Evolutionary conservation across 2,797 vertebrate species (phyloP), one percentile per base, ranked within the genome.

Genomic region (Florisuga fusca): DNA sequence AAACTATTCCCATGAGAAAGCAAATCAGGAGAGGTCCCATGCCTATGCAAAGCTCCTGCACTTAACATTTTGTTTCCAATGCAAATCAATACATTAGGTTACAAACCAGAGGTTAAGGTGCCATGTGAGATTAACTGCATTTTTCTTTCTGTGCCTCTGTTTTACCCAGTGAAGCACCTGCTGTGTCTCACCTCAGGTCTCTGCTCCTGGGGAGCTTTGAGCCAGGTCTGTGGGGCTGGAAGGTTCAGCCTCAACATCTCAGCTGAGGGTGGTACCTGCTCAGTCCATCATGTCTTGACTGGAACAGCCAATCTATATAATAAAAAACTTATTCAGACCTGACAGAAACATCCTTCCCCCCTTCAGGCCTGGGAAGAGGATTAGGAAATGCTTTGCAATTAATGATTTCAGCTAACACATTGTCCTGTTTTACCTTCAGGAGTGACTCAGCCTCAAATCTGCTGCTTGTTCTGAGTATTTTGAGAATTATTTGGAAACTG

Each of bases 1-100:
- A 12, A 62, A 72, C 46, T 9, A 29, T 94, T 97, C 94, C 95
- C 84, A 94, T 55, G 89, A 96, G 95, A 93, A 94, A 89, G 29
- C 53, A 73, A 1, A 93, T 72, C 57, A 21, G 62, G 55, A 84
- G 85, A 69, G n/a, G 84, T 68, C 73, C 84, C 86, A 71, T 76
- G 81, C 79, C 74, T 83, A 93, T 87, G 91, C 86, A 93, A 95
- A 94, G 43, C 84, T 94, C 80, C 69, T 8, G 1, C 9, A 41
- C 62, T 95, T 88, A 86, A 87, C 77, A 79, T 80, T 84, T 66
- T 71, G 67, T 61, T 94, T 89, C 77, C 91, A 67, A 96, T 93
- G 95, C 93, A 96, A 96, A 97, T 94, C 77, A 67, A 68, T 93
- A 69, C 73, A 41, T 58, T 41, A 45, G 50, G 50, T 43, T 67